Evolutionary conservation across 2,888 invertebrate species (phyloP), one percentile per base, ranked within the genome.

Genomic region (Pyrgus malvae): DNA sequence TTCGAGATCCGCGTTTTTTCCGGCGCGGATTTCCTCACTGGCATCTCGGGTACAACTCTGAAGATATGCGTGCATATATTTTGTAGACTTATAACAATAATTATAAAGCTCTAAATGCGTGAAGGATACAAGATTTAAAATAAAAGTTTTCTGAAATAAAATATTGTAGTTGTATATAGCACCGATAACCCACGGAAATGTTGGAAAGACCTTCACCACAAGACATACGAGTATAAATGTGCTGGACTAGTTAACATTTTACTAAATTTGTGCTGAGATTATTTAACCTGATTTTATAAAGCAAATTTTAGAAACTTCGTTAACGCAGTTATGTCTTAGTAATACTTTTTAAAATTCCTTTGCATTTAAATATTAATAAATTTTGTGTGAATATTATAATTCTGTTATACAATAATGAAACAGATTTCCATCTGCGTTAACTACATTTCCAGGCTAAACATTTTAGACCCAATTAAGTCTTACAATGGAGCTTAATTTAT

Each of bases 41-140:
- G 67, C 66, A 66, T 68, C 73, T 85, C 87, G 17, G 80, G 74
- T 63, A 74, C 69, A 62, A 65, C 66, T 83, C 88, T 88, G 79
- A 58, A 79, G 81, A 74, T 41, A 50, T 76, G 67, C 70, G 79
- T 81, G 80, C 75, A 66, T 58, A 65, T 44, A 62, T 58, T 68
- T 55, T 66, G 56, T 49, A 49, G 11, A 49, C 17, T 46, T 38
- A 42, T 33, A 23, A 50, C 33, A 50, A n/a, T 9, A 35, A 17
- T 35, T 33, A 50, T 23, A 27, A 51, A 51, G 50, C 50, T 35
- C 42, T 50, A 35, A 19, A 12, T 12, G 5, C n/a, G 23, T 16
- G 2, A 37, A 37, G 17, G 9, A 9, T 14, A 11, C 8, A 9
- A 27, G 6, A 31, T 17, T 17, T 4, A 17, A 35, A 6, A 17